Conservation (phyloP, 2,888 invertebrate genomes). For the Nemotelus pantherinus region DNA sequence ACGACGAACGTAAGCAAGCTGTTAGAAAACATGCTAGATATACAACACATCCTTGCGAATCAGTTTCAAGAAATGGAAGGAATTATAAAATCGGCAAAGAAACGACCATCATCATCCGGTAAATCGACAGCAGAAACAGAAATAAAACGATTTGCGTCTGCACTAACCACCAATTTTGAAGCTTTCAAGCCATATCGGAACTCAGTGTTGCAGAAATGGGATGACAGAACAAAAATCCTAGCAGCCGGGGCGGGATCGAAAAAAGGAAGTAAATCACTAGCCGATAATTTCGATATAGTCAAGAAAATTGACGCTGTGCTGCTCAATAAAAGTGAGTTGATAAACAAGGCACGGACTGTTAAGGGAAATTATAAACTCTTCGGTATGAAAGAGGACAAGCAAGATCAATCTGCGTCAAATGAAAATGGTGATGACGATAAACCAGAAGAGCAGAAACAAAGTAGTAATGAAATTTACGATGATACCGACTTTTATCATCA, state of each 20-base stretch:
- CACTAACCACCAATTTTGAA: conserved; percentile 69
- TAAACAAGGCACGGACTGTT: conserved; percentile 82
- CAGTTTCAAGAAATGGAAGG: conserved; percentile 76
- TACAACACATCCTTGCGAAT: conserved; percentile 71
- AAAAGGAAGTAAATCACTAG: conserved; percentile 62
- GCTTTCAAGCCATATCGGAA: conserved; percentile 77
- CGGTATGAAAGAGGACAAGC: conserved; percentile 56
- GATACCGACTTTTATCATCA: conserved; percentile 98
- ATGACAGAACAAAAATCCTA: conserved; percentile 86
- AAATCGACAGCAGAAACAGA: conserved; percentile 11
- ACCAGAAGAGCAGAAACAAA: conserved; percentile 68
- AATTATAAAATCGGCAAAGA: conserved; percentile 60
- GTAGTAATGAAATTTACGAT: conserved; percentile 89
- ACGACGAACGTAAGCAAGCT: conserved; percentile 69
- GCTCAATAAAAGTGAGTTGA: conserved; percentile 77
- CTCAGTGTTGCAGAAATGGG: conserved; percentile 90
- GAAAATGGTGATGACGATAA: conserved; percentile 57
- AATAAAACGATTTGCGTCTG: conserved; percentile 63
- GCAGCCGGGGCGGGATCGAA: conserved; percentile 71
- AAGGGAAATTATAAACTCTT: conserved; percentile 77
- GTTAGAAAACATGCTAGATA: conserved; percentile 71
- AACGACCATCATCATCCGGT: conserved; percentile 52
- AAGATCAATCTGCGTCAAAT: conserved; percentile 42
- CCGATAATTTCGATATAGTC: conserved; percentile 66
- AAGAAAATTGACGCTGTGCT: conserved; percentile 87